Conservation (phyloP, 2,113 vertebrate genomes). For the Chloropsis cyanopogon region DNA sequence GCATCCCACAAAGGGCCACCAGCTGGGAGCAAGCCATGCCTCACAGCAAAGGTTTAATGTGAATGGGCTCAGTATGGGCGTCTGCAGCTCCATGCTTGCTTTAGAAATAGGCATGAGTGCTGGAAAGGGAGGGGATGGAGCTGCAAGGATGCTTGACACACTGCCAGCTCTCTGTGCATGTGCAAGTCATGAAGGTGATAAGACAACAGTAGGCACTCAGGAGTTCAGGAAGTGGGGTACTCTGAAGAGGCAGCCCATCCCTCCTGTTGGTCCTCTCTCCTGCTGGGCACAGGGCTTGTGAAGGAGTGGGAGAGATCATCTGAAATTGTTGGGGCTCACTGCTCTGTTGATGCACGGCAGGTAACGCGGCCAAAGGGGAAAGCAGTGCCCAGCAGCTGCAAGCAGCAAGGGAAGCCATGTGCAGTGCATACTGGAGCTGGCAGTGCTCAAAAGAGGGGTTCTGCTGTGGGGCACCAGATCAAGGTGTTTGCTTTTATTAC, state of each 20-base stretch:
- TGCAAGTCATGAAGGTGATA: not conserved
- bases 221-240: not conserved
- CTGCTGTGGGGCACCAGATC: not conserved
- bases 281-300: not conserved
- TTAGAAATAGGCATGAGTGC: not conserved
- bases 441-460: not conserved
- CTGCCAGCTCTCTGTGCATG: not conserved
- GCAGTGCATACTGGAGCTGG: not conserved
- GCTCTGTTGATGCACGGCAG: not conserved
- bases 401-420: fast-evolving
- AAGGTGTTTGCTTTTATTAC: not conserved
- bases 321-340: not conserved
- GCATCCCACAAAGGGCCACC: not conserved
- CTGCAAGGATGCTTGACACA: fast-evolving
- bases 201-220: not conserved
- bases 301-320: not conserved
- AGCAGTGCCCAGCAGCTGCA: not conserved
- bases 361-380: not conserved
- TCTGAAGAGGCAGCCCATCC: not conserved
- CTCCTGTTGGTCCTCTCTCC: not conserved
- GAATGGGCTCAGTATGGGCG: not conserved
- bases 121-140: not conserved
- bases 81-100: not conserved
- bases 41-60: not conserved
- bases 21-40: not conserved